These are phyloP conservation scores for Meriones psammophilus DNA, from an alignment of 2,797 vertebrate species.

Conservation along the genomic window DNA sequence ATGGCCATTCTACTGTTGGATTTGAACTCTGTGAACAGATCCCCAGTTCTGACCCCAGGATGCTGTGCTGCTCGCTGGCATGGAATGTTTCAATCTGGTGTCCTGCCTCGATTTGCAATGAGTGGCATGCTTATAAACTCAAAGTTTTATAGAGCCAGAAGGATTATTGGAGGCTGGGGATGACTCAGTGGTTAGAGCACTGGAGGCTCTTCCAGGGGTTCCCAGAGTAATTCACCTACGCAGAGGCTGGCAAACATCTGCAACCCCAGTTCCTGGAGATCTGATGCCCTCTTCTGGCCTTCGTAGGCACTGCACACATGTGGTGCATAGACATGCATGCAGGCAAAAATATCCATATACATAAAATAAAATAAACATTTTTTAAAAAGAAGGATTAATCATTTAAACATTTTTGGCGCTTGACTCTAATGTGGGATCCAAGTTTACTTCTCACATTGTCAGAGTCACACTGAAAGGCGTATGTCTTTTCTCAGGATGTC, in stretches of 20 bases:
- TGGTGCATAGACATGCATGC: neutral
- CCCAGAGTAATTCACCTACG: neutral
- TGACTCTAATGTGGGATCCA: slow-evolving; percentile 31
- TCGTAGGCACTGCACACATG: neutral
- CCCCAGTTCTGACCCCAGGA: neutral
- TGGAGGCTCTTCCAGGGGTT: neutral
- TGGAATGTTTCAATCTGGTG: neutral
- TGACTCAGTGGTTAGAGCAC: neutral
- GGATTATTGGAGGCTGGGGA: neutral
- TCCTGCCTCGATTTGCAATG: neutral
- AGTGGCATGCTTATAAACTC: neutral
- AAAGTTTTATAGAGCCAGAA: neutral
- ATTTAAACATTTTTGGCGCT: neutral
- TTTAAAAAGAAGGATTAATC: neutral
- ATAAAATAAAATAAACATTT: neutral
- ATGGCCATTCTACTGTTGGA: neutral
- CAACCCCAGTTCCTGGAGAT: neutral
- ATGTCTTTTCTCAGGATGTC: neutral
- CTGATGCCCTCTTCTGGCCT: too few species aligned
- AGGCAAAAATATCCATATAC: neutral
- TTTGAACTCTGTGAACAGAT: neutral
- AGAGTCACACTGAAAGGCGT: neutral
- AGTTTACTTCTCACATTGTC: neutral
- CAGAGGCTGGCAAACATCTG: neutral
- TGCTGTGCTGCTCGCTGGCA: neutral